A percentile compares a stretch with the other conserved stretches of the same genome.
Evolutionary conservation across 2,113 vertebrate genomes (phyloP).

Genomic region (Rhinolophus ferrumequinum): DNA sequence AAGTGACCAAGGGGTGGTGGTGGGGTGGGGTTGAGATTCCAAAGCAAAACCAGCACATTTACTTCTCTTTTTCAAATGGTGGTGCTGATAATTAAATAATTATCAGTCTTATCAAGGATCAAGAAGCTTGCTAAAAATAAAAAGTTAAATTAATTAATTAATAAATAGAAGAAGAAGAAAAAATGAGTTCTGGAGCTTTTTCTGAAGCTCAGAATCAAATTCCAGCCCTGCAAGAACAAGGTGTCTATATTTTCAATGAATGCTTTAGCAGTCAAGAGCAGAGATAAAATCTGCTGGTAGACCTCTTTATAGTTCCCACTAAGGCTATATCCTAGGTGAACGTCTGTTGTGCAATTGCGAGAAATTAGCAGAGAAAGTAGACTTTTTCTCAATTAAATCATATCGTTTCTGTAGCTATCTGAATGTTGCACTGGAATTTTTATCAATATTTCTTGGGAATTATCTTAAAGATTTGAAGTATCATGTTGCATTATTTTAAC

Average conservation of each 20-base stretch:
- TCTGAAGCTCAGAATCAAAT: neutral
- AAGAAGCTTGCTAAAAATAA: neutral
- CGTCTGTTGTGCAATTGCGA: neutral
- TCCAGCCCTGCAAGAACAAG: neutral
- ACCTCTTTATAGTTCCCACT: neutral
- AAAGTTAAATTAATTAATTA: neutral
- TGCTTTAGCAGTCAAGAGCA: neutral
- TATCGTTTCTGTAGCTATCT: neutral
- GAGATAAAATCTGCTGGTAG: neutral
- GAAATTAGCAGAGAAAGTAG: conserved; percentile 13
- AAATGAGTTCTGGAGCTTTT: too few species aligned
- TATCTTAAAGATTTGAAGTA: neutral
- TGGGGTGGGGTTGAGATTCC: neutral
- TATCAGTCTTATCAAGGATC: neutral
- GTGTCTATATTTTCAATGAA: neutral
- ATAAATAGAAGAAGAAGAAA: neutral
- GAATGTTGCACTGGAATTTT: neutral
- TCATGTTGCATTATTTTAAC: neutral
- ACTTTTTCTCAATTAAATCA: conserved; percentile 44
- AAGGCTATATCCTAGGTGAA: neutral
- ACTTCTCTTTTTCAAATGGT: neutral
- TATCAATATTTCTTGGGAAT: neutral
- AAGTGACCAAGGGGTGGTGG: neutral
- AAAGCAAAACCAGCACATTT: neutral
- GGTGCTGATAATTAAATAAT: neutral